These are phyloP conservation scores for Phaedon cochleariae DNA, from an alignment of 2,888 invertebrate species.

Conservation along the genomic window DNA sequence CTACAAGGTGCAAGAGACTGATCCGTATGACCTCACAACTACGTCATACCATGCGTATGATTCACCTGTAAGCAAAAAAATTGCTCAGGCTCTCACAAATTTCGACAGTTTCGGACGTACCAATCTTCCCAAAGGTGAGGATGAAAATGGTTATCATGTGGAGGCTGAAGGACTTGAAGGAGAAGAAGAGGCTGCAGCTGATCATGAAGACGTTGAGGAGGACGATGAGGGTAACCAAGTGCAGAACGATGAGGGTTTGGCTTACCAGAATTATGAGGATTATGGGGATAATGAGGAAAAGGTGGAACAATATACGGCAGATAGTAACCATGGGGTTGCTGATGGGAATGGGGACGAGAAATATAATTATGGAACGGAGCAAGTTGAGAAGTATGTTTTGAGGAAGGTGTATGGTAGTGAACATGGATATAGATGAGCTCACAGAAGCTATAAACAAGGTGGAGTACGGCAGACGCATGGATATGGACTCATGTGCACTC, in stretches of 20 bases:
- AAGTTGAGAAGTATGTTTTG: constrained; percentile 10
- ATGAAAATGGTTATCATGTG: too few species aligned
- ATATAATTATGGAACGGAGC: constrained; percentile 14
- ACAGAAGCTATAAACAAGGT: too few species aligned
- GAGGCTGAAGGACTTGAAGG: constrained; percentile 1
- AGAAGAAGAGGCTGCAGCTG: neutral
- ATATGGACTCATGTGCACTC: too few species aligned
- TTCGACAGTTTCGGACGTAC: constrained; percentile 8
- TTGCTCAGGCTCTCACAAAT: constrained; percentile 33
- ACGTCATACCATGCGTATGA: constrained; percentile 35
- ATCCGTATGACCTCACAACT: constrained; percentile 35
- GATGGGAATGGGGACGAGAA: neutral
- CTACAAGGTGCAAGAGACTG: constrained; percentile 40
- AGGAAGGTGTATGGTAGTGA: constrained; percentile 9
- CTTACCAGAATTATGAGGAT: constrained; percentile 18
- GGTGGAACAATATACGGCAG: constrained; percentile 6
- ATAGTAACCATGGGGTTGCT: neutral
- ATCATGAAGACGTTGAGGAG: constrained; percentile 13
- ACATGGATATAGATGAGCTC: neutral
- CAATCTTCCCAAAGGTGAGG: constrained; percentile 1
- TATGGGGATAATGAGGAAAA: constrained; percentile 12
- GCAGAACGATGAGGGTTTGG: constrained; percentile 2
- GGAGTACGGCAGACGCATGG: too few species aligned
- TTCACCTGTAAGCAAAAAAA: constrained; percentile 33
- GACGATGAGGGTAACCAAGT: constrained; percentile 10